phyloP scores from a whole-genome alignment of 2,113 vertebrate genomes.

The Seriola aureovittata region DNA sequence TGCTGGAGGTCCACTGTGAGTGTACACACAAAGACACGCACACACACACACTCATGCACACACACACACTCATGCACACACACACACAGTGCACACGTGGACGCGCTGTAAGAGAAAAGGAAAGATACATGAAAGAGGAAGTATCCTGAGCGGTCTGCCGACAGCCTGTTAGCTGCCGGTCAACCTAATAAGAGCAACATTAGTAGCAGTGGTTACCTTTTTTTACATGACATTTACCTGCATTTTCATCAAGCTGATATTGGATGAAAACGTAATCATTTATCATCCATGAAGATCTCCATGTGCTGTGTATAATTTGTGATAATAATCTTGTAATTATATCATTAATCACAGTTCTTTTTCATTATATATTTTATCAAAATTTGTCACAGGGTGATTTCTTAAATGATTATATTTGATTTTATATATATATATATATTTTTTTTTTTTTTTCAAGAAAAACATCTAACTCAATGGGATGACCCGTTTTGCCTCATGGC shows the following conservation, averaged over 20 bases:
- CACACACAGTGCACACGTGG: not conserved
- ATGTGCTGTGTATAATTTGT: not conserved
- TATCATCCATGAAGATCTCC: not conserved
- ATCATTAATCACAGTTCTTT: not conserved
- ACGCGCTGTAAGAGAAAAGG: not conserved
- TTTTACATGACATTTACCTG: not conserved
- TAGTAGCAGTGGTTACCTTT: not conserved
- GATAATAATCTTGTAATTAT: not conserved
- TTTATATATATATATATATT: not conserved
- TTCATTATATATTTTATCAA: not conserved
- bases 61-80: not conserved
- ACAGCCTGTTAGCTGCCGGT: conserved; percentile 4
- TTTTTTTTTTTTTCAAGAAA: not conserved
- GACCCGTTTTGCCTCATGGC: not conserved
- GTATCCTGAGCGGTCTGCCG: not conserved
- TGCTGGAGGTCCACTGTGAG: conserved; percentile 99
- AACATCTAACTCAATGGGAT: not conserved
- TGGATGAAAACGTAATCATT: not conserved
- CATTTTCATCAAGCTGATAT: not conserved
- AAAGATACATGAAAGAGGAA: not conserved
- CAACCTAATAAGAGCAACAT: not conserved
- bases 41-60: not conserved
- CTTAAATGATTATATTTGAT: not conserved
- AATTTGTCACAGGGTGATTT: not conserved
- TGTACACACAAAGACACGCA: conserved; percentile 53